Evolutionary conservation across 2,797 vertebrate species (phyloP), one percentile per base, ranked within the genome.

Genomic region (Linurgus olivaceus): DNA sequence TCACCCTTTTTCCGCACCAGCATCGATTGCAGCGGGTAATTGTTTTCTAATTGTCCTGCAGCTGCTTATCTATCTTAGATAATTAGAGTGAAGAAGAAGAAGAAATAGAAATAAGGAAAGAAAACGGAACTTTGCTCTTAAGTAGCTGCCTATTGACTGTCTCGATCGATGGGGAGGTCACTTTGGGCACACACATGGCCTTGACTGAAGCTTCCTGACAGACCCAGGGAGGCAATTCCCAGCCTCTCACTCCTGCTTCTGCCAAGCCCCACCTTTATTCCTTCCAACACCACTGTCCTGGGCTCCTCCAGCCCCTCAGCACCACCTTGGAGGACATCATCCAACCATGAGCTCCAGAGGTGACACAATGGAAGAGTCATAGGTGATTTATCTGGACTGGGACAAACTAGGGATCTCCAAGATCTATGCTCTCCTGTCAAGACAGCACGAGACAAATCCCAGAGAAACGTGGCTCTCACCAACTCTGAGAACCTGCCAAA

Each of bases 11-110:
- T 86, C 81, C 80, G 89, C 18, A 20, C 61, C 83, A 93, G 83
- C 94, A 97, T 97, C 97, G 97, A 98, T 97, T 97, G 94, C 89
- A 84, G 72, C 0, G 1, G 67, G 88, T 97, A 97, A 97, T 97
- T 97, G 97, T 97, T 97, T 97, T 97, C 96, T 96, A 97, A 97
- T 97, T 97, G 97, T 87, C 86, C 94, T 62, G 17, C 86, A 97
- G 94, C 88, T 95, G 92, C 93, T 97, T 97, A 97, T 97, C 97
- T 96, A 96, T 90, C 92, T 92, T 52, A 89, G 94, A 95, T 97
- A 98, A 98, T 97, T 97, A 97, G 97, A 96, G 77, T 24, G 58
- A 94, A 94, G 85, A 94, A 95, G 59, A 55, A 77, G 61, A 57
- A 77, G 61, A 57, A 77, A 79, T 67, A 90, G 65, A 89, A 97